Base-by-base conservation (phyloP, 2,113 vertebrate species). In the Platycercus adscitus region DNA sequence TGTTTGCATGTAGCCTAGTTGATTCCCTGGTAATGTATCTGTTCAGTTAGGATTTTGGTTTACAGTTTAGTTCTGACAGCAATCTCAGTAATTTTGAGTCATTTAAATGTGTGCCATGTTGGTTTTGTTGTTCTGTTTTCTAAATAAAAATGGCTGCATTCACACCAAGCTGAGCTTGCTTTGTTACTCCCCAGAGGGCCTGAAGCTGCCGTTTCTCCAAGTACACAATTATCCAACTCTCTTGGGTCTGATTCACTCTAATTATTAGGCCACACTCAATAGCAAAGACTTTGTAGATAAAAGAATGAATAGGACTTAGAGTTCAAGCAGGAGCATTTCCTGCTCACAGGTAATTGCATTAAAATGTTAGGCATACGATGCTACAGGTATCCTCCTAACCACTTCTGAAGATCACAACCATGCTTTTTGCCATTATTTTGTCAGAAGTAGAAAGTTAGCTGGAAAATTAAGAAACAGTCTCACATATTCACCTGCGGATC, bases 271-370 rank as follows among this genome's bases (percentile, higher is more conserved):
- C 85, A 47, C 31, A 25, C 25, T 71, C 50, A 58, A n/a, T 7
- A 80, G 39, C 13, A 55, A 68, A 83, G 63, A 9, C 10, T 55
- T 84, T 76, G 35, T 37, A 68, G 58, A 17, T 20, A 11, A 29
- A 76, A 89, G 18, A 58, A 49, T 8, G 21, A 64, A 33, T 14
- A 26, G 39, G 33, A 29, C 13, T 52, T 17, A 7, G 15, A 55
- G 39, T 50, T 82, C 72, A 44, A 44, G 37, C 43, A 46, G 63
- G 19, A 83, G 7, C 17, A 15, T 49, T 81, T 65, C 43, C 28
- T 53, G 28, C 12, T 84, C 41, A 11, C 1, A 1, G 1, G 1
- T 47, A 29, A n/a, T 13, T n/a, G 14, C 12, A 13, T 50, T 47
- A 3, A 33, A 52, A 70, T 35, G 37, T 5, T 1, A 78, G 24